Evolutionary conservation across 2,888 invertebrate genomes (phyloP), one percentile per base, ranked within the genome.

Genomic region (Meta bourneti): DNA sequence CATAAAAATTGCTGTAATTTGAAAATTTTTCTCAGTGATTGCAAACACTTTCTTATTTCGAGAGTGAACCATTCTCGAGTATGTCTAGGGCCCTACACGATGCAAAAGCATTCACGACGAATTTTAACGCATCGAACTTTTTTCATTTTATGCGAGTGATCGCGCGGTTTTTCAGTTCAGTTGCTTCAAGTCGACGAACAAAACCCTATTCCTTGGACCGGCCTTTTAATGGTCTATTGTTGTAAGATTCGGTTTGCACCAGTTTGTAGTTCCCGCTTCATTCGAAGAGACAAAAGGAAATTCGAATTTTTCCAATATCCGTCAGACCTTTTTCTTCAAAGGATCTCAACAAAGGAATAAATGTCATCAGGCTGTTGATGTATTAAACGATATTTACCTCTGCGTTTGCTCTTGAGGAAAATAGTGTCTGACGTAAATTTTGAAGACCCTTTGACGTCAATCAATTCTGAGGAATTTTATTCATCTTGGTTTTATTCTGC

Each of bases 381-480:
- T 16, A 11, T 52, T 78, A 61, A 54, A 79, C 52, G 61, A 77
- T 61, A 52, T 79, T 61, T 79, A 20, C 34, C 16, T 11, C 34
- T 13, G 34, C 61, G 19, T 79, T 34, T 34, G 34, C 34, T 34
- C n/a, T 79, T 61, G 34, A 69, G 34, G 79, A 79, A 79, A 78
- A 77, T 48, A 61, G 34, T 61, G 54, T 61, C 7, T 79, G 79
- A 79, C 79, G 79, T 54, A 79, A 13, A 20, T 79, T 4, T 7
- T 19, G 20, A 61, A 61, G 16, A 7, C 19, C 13, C 20, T 61
- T 13, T 79, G 79, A 79, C 79, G 79, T 79, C 79, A 79, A 54
- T 9, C 20, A 61, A 34, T 79, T 61, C 9, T 34, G 34, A 34
- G 4, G 1, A 34, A 34, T 34, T 34, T 34, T 34, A 34, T 34